These are phyloP conservation scores for Vesta saturnalis DNA, from an alignment of 2,888 invertebrate genomes.

Conservation along the genomic window DNA sequence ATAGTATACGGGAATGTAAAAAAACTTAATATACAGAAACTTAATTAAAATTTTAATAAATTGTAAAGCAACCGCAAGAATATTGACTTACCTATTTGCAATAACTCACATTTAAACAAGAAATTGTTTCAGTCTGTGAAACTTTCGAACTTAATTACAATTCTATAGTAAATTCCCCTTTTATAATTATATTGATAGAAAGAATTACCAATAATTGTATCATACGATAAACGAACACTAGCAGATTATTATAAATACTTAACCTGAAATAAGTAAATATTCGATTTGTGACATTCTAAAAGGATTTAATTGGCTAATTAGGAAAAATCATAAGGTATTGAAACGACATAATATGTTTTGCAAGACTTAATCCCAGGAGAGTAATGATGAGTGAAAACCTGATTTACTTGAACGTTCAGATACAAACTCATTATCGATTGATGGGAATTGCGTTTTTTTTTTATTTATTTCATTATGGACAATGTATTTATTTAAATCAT, in stretches of 20 bases:
- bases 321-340: conserved; percentile 38
- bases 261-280: conserved; percentile 36
- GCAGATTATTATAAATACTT: conserved; percentile 27
- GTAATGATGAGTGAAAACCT: conserved; percentile 30
- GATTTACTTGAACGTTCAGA: conserved; percentile 29
- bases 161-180: background rate
- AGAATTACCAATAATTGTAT: background rate
- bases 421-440: conserved; percentile 16
- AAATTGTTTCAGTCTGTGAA: background rate
- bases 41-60: too few relatives aligned
- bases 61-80: too few relatives aligned
- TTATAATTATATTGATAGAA: background rate
- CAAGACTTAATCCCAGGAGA: conserved; percentile 32
- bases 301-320: conserved; percentile 42
- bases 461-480: conserved; percentile 28
- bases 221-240: background rate
- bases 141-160: background rate
- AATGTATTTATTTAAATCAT: conserved; percentile 12
- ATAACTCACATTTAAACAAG: too few relatives aligned
- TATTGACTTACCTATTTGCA: too few relatives aligned
- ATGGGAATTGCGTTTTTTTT: conserved; percentile 33
- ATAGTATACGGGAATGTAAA: too few relatives aligned
- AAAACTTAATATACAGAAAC: too few relatives aligned
- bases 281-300: conserved; percentile 35
- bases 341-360: conserved; percentile 34